Conservation (phyloP, 2,113 vertebrate species). For the Mus musculus region DNA sequence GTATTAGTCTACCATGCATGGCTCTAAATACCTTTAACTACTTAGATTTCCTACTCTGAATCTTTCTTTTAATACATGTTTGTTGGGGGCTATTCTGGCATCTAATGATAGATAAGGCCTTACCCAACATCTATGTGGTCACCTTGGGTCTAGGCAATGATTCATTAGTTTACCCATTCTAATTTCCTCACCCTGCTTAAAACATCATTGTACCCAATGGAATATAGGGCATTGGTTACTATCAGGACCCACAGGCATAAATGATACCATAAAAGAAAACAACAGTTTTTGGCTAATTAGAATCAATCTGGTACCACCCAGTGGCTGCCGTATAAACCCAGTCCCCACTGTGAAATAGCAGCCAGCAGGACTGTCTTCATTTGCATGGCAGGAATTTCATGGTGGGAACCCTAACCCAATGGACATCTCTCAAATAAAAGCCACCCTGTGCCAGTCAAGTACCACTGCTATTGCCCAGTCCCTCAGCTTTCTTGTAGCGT, state of each 20-base stretch:
- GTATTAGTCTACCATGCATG: not conserved
- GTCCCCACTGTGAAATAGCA: not conserved
- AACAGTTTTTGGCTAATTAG: not conserved
- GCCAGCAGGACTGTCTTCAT: not conserved
- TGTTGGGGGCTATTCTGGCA: not conserved
- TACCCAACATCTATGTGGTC: not conserved
- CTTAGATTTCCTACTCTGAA: not conserved
- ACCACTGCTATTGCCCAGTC: not conserved
- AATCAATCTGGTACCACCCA: not conserved
- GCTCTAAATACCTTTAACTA: not conserved
- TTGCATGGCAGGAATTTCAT: not conserved
- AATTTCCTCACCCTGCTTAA: not conserved
- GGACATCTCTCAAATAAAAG: not conserved
- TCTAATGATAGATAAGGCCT: not conserved
- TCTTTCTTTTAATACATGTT: not conserved
- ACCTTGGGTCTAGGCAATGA: not conserved
- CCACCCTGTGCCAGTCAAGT: fast-evolving
- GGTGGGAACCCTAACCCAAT: not conserved
- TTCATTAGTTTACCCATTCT: constrained; percentile 4
- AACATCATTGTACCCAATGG: not conserved
- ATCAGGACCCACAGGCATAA: not conserved
- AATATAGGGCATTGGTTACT: not conserved
- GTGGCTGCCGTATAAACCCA: not conserved
- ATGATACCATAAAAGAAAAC: not conserved
- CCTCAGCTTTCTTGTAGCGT: not conserved